Base-by-base conservation (phyloP, 2,797 vertebrate genomes). In the Cynodonichthys magdalenae region DNA sequence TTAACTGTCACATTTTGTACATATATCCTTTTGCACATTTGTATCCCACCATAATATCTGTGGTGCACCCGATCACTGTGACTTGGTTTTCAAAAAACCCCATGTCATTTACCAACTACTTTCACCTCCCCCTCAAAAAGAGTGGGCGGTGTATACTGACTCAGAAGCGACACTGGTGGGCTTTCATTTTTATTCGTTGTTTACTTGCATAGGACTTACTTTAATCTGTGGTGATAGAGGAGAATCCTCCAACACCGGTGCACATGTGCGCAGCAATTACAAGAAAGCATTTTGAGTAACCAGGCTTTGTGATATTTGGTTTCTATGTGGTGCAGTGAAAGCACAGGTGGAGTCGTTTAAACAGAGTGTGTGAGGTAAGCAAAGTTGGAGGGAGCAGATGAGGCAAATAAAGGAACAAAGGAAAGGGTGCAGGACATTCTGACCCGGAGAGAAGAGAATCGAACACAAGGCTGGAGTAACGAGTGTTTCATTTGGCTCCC, bases 351-450 rank as follows among this genome's bases (percentile, higher is more conserved):
- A 51, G 63, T 55, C 56, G 17, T 44, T 67, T 31, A 20, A n/a
- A 39, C 36, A 57, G 62, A 67, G 60, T 42, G 54, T 7, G 56
- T 51, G 59, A 54, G 66, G 53, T 59, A 61, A 63, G 53, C n/a
- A 48, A 64, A 68, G 65, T 36, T 55, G 29, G 65, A 55, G 51
- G 56, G 62, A 65, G 58, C 6, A 57, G 31, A 65, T 9, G 59
- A 62, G 56, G 58, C 71, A 62, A 75, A 84, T 64, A 79, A 77
- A 51, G 44, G 63, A 82, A 83, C 57, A 77, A 72, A 75, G 52
- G 62, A 72, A 72, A 59, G 5, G 10, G 82, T 78, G 73, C 85
- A 88, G 86, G 71, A 89, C 87, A 83, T 87, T 84, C 80, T 90
- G 86, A 88, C 86, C 88, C 59, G 57, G 50, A 74, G 75, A 45